phyloP scores from a whole-genome alignment of 2,888 invertebrate species.

The Quadriops clusia region DNA sequence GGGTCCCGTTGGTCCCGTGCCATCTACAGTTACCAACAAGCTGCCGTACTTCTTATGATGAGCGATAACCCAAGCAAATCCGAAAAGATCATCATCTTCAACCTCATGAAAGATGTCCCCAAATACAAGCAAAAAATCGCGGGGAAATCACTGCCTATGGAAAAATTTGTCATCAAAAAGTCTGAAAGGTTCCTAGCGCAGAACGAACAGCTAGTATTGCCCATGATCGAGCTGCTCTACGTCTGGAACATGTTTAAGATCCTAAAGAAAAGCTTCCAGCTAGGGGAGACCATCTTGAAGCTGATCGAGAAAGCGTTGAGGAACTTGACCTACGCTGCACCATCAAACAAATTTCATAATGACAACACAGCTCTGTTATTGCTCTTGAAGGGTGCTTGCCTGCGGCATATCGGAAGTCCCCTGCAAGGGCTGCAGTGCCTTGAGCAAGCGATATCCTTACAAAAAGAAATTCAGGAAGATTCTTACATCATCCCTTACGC shows the following conservation, averaged over 20 bases:
- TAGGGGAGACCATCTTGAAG: conserved; percentile 50
- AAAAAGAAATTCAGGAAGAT: conserved; percentile 68
- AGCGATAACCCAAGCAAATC: conserved; percentile 40
- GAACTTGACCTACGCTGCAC: conserved; percentile 25
- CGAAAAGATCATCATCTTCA: conserved; percentile 45
- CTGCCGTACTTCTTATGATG: conserved; percentile 68
- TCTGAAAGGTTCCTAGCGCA: conserved; percentile 68
- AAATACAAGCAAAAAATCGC: conserved; percentile 79
- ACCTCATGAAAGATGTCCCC: conserved; percentile 65
- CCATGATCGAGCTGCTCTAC: conserved; percentile 79
- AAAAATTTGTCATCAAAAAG: conserved; percentile 88
- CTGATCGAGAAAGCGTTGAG: conserved; percentile 44
- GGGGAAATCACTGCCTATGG: conserved; percentile 93
- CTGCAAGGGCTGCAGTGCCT: conserved; percentile 67
- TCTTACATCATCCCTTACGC: conserved; percentile 77
- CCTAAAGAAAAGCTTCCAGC: conserved; percentile 55
- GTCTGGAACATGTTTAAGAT: conserved; percentile 88
- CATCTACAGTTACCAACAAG: conserved; percentile 83
- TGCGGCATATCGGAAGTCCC: conserved; percentile 65
- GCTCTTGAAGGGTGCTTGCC: conserved; percentile 71
- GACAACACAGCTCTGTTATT: conserved; percentile 68
- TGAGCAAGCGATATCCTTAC: conserved; percentile 47
- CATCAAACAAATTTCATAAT: conserved; percentile 41
- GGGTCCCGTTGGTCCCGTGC: conserved; percentile 87
- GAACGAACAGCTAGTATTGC: conserved; percentile 60